Percentiles rank a stretch among this genome's conserved stretches.
phyloP scores from a whole-genome alignment of 2,113 vertebrate genomes.

The Potamarius usumacintae region DNA sequence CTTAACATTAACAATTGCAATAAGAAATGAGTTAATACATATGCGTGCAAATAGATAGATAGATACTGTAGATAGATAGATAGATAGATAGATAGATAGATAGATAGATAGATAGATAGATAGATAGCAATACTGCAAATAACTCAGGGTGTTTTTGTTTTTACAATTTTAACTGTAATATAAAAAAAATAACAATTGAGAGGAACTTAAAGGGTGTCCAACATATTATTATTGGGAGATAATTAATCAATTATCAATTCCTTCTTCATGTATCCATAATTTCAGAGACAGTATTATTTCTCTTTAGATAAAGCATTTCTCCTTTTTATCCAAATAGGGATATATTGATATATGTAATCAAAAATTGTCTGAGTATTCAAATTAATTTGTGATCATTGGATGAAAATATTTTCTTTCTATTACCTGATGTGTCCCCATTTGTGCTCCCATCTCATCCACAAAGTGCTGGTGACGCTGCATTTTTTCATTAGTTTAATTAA shows the following conservation, averaged over 20 bases:
- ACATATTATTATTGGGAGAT: neutral
- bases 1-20: neutral
- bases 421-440: neutral
- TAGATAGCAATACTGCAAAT: neutral
- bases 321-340: neutral
- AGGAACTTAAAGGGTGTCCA: neutral
- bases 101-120: no score
- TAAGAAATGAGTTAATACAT: neutral
- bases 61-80: no score
- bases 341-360: no score
- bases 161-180: no score
- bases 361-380: neutral
- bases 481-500: neutral
- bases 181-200: no score
- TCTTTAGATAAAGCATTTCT: neutral
- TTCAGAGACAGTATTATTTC: neutral
- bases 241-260: neutral
- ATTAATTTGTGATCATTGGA: conserved; percentile 6
- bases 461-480: neutral
- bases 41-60: no score
- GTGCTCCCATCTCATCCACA: neutral
- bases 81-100: no score
- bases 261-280: neutral
- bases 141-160: neutral
- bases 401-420: neutral